Conservation (phyloP, 2,113 vertebrate species). For the Serilophus lunatus region DNA sequence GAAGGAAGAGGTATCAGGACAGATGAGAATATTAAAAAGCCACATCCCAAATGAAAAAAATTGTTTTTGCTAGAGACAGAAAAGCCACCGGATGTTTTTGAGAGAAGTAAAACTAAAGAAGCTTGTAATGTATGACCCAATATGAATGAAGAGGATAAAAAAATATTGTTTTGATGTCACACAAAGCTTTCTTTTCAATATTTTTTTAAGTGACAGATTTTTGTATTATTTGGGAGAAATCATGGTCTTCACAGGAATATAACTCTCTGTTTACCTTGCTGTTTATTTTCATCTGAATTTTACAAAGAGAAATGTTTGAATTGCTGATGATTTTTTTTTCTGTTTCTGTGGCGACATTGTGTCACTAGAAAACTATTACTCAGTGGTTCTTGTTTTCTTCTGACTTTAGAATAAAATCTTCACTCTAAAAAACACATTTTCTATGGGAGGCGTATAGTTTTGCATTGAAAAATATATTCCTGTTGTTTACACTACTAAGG, state of each 20-base stretch:
- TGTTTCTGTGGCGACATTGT: not conserved
- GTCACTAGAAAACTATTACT: not conserved
- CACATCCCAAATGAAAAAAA: not conserved
- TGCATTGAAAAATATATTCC: not conserved
- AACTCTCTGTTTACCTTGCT: not conserved
- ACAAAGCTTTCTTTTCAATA: not conserved
- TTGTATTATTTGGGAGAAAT: not conserved
- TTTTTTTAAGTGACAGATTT: not conserved
- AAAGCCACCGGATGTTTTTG: not conserved
- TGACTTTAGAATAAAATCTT: not conserved
- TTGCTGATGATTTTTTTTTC: not conserved
- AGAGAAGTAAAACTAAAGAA: not conserved
- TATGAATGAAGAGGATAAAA: not conserved
- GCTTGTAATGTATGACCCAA: not conserved
- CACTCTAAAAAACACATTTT: not conserved
- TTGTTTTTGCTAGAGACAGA: not conserved
- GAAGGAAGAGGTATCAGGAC: not conserved
- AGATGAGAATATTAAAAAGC: not conserved
- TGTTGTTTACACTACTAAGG: not conserved
- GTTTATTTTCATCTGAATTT: not conserved
- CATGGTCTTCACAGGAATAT: not conserved
- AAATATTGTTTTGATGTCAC: not conserved
- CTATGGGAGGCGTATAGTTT: not conserved
- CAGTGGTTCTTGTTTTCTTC: not conserved
- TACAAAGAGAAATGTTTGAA: not conserved